phyloP scores from a whole-genome alignment of 2,888 invertebrate genomes.

The Eilema griseolum region DNA sequence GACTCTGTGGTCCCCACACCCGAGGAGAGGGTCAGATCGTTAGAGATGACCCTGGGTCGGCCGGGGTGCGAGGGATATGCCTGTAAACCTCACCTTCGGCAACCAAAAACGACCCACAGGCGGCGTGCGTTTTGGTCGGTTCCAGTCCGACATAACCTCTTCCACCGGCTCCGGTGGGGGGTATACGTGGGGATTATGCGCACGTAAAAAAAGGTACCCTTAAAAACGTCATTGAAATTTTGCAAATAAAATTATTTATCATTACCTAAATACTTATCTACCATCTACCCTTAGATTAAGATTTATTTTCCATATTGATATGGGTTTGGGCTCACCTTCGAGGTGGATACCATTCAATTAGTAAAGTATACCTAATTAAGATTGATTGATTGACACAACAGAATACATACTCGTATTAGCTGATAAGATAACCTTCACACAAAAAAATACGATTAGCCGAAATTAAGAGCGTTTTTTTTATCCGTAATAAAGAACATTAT shows the following conservation, averaged over 20 bases:
- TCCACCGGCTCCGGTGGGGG: no score
- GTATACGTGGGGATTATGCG: no score
- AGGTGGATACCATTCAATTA: not conserved
- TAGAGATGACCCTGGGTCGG: no score
- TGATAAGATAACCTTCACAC: not conserved
- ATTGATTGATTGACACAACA: slow-evolving; percentile 2
- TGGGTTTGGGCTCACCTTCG: not conserved
- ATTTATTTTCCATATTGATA: slow-evolving; percentile 1
- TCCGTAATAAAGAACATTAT: not conserved
- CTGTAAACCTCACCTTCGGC: no score
- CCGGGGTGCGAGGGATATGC: no score
- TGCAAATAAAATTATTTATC: not conserved
- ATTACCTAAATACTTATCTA: not conserved
- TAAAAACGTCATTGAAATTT: no score
- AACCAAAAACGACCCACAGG: no score
- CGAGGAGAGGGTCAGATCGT: no score
- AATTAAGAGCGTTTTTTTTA: not conserved
- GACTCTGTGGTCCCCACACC: no score
- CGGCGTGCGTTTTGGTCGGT: no score
- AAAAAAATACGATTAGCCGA: not conserved
- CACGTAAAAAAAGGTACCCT: no score
- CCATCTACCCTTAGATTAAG: not conserved
- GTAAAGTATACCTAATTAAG: slow-evolving; percentile 4
- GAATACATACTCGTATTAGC: not conserved
- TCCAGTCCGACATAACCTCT: no score